A percentile compares a stretch with the other conserved stretches of the same genome.
phyloP scores from a whole-genome alignment of 2,113 vertebrate genomes.

The Copsychus sechellarum region DNA sequence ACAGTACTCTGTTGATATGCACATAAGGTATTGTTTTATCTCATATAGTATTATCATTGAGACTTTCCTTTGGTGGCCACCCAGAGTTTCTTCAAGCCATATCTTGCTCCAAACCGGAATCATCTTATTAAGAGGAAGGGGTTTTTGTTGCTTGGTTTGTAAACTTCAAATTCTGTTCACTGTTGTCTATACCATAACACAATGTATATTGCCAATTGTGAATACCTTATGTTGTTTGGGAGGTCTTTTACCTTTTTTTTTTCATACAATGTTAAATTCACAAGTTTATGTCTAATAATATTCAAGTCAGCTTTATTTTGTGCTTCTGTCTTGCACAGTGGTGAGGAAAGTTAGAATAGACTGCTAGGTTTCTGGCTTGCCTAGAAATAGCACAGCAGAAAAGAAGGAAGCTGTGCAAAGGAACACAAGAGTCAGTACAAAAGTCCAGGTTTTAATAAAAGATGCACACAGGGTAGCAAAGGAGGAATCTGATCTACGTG shows the following conservation, averaged over 20 bases:
- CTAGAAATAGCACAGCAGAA: neutral
- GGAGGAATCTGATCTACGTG: neutral
- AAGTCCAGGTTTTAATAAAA: neutral
- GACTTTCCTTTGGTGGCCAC: neutral
- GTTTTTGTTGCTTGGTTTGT: neutral
- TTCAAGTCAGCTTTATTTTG: neutral
- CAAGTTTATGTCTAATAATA: neutral
- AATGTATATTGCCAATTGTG: neutral
- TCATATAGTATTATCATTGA: neutral
- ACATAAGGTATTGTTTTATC: neutral
- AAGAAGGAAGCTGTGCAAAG: neutral
- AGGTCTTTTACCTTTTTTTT: rapidly evolving
- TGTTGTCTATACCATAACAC: neutral
- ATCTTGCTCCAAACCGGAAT: neutral
- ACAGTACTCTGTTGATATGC: neutral
- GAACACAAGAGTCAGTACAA: neutral
- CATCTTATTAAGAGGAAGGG: neutral
- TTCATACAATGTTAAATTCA: neutral
- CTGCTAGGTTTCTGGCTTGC: neutral
- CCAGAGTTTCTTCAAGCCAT: neutral
- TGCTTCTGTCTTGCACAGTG: neutral
- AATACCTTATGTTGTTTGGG: neutral
- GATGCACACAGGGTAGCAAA: no score
- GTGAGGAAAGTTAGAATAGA: neutral
- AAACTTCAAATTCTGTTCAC: neutral